These are phyloP conservation scores for Drosophila trichaetosa DNA, from an alignment of 2,888 invertebrate species.

Conservation along the genomic window DNA sequence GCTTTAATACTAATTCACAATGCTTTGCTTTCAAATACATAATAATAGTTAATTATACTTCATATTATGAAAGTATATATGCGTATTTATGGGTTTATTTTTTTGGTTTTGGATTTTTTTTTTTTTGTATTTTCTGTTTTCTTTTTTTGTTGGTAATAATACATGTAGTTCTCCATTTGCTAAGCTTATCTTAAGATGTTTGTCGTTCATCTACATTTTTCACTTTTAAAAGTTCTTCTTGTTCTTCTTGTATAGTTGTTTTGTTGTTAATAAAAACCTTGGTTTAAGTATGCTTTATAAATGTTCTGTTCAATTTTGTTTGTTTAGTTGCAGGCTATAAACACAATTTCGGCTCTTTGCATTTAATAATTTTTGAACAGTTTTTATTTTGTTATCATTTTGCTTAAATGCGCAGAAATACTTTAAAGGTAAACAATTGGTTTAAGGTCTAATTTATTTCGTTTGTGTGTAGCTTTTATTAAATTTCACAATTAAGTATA, in stretches of 20 bases:
- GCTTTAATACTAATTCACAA: conserved; percentile 77
- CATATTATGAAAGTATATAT: conserved; percentile 66
- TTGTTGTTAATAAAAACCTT: conserved; percentile 54
- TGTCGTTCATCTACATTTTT: conserved; percentile 34
- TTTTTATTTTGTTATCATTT: conserved; percentile 40
- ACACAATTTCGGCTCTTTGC: conserved; percentile 44
- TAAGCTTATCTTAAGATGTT: conserved; percentile 53
- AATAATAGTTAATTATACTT: conserved; percentile 73
- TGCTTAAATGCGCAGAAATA: conserved; percentile 78
- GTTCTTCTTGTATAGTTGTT: conserved; percentile 45
- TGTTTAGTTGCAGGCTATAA: conserved; percentile 33
- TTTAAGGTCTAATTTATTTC: conserved; percentile 46
- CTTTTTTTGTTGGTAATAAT: conserved; percentile 42
- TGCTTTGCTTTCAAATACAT: conserved; percentile 77
- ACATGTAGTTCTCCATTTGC: conserved; percentile 50
- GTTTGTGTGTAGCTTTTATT: conserved; percentile 31
- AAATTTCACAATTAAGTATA: conserved; percentile 57
- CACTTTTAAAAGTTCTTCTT: conserved; percentile 33
- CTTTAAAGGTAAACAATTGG: conserved; percentile 68
- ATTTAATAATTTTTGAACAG: conserved; percentile 31
- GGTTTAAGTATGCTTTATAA: conserved; percentile 41
- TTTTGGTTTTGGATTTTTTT: conserved; percentile 18
- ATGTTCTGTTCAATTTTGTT: conserved; percentile 34
- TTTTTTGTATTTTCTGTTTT: conserved; percentile 2
- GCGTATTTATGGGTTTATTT: conserved; percentile 47